Evolutionary conservation across 2,113 vertebrate genomes (phyloP), one percentile per base, ranked within the genome.

Genomic region (Corythornis vintsioides): DNA sequence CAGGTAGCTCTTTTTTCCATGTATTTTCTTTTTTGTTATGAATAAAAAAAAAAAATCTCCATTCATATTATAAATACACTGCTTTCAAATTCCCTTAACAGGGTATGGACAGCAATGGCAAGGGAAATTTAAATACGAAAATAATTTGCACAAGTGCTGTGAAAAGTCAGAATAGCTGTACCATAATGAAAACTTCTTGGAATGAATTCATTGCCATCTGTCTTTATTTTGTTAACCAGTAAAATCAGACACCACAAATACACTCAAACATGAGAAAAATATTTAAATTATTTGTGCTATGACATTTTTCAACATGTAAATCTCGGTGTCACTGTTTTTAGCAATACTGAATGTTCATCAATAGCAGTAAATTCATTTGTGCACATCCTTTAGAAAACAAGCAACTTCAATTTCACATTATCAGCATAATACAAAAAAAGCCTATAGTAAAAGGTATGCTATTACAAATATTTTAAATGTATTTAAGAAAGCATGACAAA

Each of bases 191-290:
- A 95, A 89, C 1, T 1, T 64, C 82, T 60, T 96, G 96, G 95
- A 96, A 94, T 55, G 75, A 95, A 93, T 94, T 95, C 94, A 42
- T 77, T 96, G 91, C 96, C 96, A 96, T 96, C 96, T 96, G 96
- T 95, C 92, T 96, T 85, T 96, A 92, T 95, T 96, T 96, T 94
- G 82, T 84, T 95, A 89, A 93, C 87, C 87, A 87, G 83, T 64
- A 96, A 87, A 52, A 96, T 93, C 95, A 96, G 94, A 85, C 94
- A 93, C 91, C 91, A 96, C 94, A 96, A 95, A 96, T 93, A 93
- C 19, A 96, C 38, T 93, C 89, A 96, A 92, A 94, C 89, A 96
- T 22, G 57, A 92, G 94, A 91, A 91, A 96, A 96, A 96, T 88
- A 95, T 95, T 91, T 93, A 86, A 95, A 96, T 91, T 95, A 89